Evolutionary conservation across 2,888 invertebrate species (phyloP), one percentile per base, ranked within the genome.

Genomic region (Heliothis peltigera): DNA sequence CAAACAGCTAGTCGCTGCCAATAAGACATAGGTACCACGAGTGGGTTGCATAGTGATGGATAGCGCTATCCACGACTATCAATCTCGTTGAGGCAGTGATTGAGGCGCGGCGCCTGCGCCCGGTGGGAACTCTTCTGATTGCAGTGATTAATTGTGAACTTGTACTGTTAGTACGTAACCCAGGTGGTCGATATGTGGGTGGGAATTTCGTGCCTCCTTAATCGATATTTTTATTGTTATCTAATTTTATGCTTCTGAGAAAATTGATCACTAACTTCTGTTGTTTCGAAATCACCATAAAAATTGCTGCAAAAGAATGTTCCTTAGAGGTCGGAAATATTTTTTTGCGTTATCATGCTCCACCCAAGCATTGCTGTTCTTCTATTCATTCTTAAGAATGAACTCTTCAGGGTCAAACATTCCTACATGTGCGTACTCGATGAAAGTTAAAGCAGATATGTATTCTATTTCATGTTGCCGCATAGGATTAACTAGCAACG

Each of bases 11-110:
- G 10, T 54, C 56, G 64, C 64, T 52, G 15, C 25, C 70, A 61
- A 51, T 66, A 54, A 46, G 28, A 60, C 59, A 54, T 48, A 43
- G 48, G 18, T 53, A 28, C 65, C 56, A 54, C 54, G 59, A 62
- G 63, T 68, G 56, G 64, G 73, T 71, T 76, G 75, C 64, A 57
- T 47, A 53, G 75, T 84, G 81, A 84, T 83, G 82, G 83, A 85
- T 85, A 82, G 77, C 79, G 71, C 81, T 87, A 85, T 84, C 81
- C 80, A 80, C 82, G 77, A 79, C 81, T 84, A 88, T 88, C 83
- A 84, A 87, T 87, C 84, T 85, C 74, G 65, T 66, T 57, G 61
- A 75, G 81, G 75, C 72, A 73, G 61, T 75, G 80, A 85, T 84
- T 80, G 85, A 83, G 79, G 77, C 78, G 79, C 75, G 78, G 79